phyloP scores from a whole-genome alignment of 2,113 vertebrate genomes.

The Hippocampus guttulatus region DNA sequence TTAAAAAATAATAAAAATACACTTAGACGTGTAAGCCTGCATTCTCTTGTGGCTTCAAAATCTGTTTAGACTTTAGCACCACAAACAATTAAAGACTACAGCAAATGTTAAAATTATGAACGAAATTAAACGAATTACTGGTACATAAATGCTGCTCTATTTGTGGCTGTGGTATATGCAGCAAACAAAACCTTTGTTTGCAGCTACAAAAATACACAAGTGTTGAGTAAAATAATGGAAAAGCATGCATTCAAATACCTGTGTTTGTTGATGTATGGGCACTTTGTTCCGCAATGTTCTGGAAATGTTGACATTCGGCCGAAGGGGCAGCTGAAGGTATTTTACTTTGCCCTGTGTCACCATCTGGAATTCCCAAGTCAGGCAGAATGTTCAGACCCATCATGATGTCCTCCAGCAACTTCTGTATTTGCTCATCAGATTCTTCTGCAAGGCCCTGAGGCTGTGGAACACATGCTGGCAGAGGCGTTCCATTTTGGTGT shows the following conservation, averaged over 20 bases:
- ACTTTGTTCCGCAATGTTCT: conserved; percentile 8
- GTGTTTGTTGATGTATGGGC: conserved; percentile 1
- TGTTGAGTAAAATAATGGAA: not conserved
- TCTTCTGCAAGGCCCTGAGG: conserved; percentile 39
- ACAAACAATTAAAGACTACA: no score
- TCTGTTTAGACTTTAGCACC: no score
- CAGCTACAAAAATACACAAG: not conserved
- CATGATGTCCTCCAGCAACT: conserved; percentile 68
- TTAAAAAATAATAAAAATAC: no score
- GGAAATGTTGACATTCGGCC: not conserved
- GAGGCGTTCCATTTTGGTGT: not conserved
- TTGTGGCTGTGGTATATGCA: not conserved
- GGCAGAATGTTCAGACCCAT: conserved; percentile 67
- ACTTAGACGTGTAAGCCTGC: no score
- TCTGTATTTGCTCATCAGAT: conserved; percentile 59
- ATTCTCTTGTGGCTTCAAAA: no score
- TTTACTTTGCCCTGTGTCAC: not conserved
- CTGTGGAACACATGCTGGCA: conserved; percentile 2
- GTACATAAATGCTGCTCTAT: not conserved
- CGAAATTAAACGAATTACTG: no score
- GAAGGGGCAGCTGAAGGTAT: not conserved
- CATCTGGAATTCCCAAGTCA: conserved; percentile 19
- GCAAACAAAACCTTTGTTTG: not conserved
- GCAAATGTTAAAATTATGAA: no score
- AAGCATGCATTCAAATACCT: conserved; percentile 21